These are phyloP conservation scores for Rallus limicola DNA, from an alignment of 2,113 vertebrate species.

Conservation along the genomic window DNA sequence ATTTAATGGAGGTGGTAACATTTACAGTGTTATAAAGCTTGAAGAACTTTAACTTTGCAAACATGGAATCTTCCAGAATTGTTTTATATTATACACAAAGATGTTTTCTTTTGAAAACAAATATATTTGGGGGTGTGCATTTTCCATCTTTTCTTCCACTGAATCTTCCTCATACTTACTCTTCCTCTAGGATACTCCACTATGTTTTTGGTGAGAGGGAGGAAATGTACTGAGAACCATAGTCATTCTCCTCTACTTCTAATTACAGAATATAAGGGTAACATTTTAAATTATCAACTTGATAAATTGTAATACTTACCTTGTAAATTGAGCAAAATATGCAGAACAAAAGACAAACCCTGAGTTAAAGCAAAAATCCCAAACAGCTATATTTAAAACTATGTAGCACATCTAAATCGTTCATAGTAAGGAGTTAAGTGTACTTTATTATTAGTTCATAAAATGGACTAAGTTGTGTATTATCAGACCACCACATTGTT, in stretches of 20 bases:
- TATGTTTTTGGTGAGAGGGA: not conserved
- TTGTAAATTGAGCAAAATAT: not conserved
- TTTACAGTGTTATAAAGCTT: conserved; percentile 1
- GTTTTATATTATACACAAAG: not conserved
- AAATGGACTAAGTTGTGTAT: not conserved
- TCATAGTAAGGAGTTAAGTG: not conserved
- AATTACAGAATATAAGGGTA: not conserved
- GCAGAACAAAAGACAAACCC: not conserved
- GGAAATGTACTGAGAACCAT: not conserved
- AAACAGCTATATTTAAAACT: not conserved
- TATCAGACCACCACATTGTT: not conserved
- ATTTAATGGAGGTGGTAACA: conserved; percentile 16
- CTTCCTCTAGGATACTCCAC: not conserved
- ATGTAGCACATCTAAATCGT: not conserved
- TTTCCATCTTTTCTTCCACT: not conserved
- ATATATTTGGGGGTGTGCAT: not conserved
- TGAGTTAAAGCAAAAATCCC: not conserved
- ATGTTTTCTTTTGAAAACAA: not conserved
- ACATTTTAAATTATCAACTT: not conserved
- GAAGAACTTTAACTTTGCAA: not conserved
- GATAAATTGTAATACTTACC: not conserved
- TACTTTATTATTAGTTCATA: not conserved
- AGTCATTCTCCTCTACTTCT: not conserved
- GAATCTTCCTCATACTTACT: not conserved
- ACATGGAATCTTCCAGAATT: not conserved